Evolutionary conservation across 2,113 vertebrate genomes (phyloP), one percentile per base, ranked within the genome.

Genomic region (Scolopax mira): DNA sequence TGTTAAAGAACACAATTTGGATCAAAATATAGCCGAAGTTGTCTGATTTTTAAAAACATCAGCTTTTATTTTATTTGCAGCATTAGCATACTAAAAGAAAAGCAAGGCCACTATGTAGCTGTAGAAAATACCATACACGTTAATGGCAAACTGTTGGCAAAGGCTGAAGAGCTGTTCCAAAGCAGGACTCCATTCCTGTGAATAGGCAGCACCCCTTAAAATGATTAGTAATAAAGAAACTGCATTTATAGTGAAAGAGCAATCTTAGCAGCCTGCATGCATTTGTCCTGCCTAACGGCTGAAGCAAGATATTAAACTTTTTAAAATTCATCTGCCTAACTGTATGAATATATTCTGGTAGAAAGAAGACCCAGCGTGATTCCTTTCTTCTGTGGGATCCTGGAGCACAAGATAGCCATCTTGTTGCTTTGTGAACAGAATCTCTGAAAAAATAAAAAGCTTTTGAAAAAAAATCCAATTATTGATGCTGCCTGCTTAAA

Each of bases 291-390:
- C 52, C 25, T 30, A 61, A 31, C 37, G 61, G 64, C 79, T 84
- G 77, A 10, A 66, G 58, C 54, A 58, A 66, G 69, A 39, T 46
- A 46, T 37, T 71, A n/a, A 86, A 64, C 60, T 54, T 66, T 19
- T 41, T 44, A 39, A 37, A 70, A 71, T 78, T 62, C 6, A 58
- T 35, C 73, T 74, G 35, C 46, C 23, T 24, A 74, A 42, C 42
- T 66, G 41, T 13, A 35, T 0, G 11, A 28, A 73, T 74, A 60
- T 41, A 37, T 37, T 41, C 51, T 1, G 2, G 15, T 0, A 21
- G 62, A 37, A 69, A 55, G 28, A 41, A 73, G 58, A 23, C 18
- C 31, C 89, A 79, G 87, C 24, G 9, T 0, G 57, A 64, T 14
- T 30, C 69, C 23, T 89, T 86, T 70, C n/a, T 31, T 77, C 83